Base-by-base conservation (phyloP, 2,113 vertebrate species). In the Planiliza haematocheilus region DNA sequence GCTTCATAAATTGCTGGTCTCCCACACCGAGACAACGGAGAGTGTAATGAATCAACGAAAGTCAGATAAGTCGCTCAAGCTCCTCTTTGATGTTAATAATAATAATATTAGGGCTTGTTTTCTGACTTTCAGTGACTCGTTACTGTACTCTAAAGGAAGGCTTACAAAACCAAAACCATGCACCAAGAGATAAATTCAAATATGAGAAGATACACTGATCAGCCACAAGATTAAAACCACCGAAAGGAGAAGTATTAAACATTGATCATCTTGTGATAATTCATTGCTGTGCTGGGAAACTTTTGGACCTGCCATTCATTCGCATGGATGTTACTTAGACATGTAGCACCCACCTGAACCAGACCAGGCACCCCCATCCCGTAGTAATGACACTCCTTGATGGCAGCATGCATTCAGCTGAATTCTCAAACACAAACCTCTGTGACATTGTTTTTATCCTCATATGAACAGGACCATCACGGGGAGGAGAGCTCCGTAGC, bases 1-100 rank as follows among this genome's bases (percentile, higher is more conserved):
- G 72, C 67, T 70, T 86, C 65, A 66, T 87, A 81, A 87, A 86
- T 84, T 75, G 74, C 65, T 41, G 37, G 55, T 78, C 42, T 75
- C 56, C 48, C 48, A 77, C 82, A 70, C 39, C 52, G 65, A 72
- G 81, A 81, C 49, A 84, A 78, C 74, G 30, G 51, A 77, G 83
- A 74, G 74, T 86, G 70, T 78, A 85, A 91, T 86, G 83, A 83
- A 56, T 85, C 64, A 38, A 58, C 64, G 34, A 67, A 64, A 85
- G 62, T 52, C n/a, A 7, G 60, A 79, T 58, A 61, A 88, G 34
- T 48, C 18, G 14, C 57, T 81, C 2, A 63, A 77, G 60, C 18
- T 56, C 11, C 53, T 20, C 49, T 67, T 68, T 78, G 21, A 82
- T 71, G 68, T 45, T 67, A 48, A 83, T 56, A 51, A 75, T 59